Conservation (phyloP, 2,888 invertebrate species). For the Heliothis peltigera region DNA sequence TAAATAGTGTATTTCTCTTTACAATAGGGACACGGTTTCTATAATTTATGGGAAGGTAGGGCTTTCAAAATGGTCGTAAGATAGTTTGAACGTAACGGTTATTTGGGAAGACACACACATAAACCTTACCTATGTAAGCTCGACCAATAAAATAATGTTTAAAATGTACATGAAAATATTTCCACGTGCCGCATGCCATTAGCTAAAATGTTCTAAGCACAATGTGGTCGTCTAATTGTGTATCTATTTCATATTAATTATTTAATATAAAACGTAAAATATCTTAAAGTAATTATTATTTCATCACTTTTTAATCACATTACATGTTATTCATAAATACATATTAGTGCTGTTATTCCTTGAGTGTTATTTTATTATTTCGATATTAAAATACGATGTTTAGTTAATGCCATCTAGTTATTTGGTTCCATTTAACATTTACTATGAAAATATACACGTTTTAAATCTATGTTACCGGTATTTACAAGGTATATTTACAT, state of each 20-base stretch:
- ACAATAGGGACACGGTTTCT: constrained; percentile 12
- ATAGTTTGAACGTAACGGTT: constrained; percentile 53
- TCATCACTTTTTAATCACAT: constrained; percentile 68
- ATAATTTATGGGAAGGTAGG: constrained; percentile 17
- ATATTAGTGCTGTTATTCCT: constrained; percentile 54
- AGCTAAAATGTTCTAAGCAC: constrained; percentile 46
- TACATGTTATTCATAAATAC: constrained; percentile 48
- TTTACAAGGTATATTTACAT: constrained; percentile 74
- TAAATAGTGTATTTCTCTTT: constrained; percentile 16
- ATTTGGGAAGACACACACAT: constrained; percentile 71
- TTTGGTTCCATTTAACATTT: constrained; percentile 89
- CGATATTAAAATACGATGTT: constrained; percentile 51
- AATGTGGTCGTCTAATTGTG: constrained; percentile 33
- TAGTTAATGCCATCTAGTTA: constrained; percentile 72
- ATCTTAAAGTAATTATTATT: constrained; percentile 52
- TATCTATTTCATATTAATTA: constrained; percentile 31
- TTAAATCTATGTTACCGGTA: constrained; percentile 77
- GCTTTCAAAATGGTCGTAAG: constrained; percentile 34
- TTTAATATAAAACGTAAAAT: constrained; percentile 49
- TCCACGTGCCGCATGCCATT: constrained; percentile 42
- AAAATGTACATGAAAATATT: constrained; percentile 56
- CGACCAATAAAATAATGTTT: constrained; percentile 66
- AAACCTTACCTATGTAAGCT: constrained; percentile 70
- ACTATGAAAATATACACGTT: constrained; percentile 89
- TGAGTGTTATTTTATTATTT: constrained; percentile 45